phyloP scores from a whole-genome alignment of 2,888 invertebrate species.

The Bombylius major region DNA sequence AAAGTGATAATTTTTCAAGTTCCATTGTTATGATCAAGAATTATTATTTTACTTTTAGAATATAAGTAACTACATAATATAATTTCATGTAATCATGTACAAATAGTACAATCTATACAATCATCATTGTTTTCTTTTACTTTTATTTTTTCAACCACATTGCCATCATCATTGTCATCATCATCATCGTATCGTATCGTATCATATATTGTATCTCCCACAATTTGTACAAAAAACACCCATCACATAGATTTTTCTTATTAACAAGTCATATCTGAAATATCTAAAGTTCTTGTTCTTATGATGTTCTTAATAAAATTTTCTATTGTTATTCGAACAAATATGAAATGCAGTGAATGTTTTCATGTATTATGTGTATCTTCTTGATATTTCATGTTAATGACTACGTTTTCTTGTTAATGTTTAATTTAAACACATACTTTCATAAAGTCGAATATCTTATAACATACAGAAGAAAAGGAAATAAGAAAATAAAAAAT shows the following conservation, averaged over 20 bases:
- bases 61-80: neutral
- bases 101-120: no score
- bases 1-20: constrained; percentile 15
- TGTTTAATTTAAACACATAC: neutral
- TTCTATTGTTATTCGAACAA: neutral
- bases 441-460: neutral
- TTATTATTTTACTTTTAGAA: constrained; percentile 15
- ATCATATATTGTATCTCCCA: no score
- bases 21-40: constrained; percentile 13
- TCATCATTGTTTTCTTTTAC: no score
- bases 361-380: neutral
- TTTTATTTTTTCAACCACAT: no score
- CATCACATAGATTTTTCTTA: no score
- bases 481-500: no score
- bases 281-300: no score
- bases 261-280: neutral
- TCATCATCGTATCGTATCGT: no score
- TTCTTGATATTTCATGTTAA: neutral
- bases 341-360: no score
- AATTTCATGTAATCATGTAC: neutral
- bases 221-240: no score
- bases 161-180: no score
- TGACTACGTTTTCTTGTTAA: neutral
- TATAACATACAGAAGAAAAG: no score
- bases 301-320: neutral